phyloP scores from a whole-genome alignment of 2,888 invertebrate species.

The Psylliodes chrysocephalus region DNA sequence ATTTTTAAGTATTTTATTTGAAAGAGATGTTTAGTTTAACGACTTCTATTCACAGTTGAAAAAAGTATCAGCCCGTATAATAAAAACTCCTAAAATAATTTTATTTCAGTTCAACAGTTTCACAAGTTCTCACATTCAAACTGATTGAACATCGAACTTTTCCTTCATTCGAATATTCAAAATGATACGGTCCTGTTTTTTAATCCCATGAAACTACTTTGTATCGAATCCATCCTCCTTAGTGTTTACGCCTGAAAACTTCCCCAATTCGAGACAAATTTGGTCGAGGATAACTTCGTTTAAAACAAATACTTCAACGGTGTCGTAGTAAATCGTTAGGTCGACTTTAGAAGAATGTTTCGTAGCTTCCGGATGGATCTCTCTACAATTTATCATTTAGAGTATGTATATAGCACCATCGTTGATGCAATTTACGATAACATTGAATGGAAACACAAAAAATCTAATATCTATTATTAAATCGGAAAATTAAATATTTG shows the following conservation, averaged over 20 bases:
- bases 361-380: conserved; percentile 5
- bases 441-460: too few species aligned
- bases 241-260: conserved; percentile 24
- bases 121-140: too few species aligned
- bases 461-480: too few species aligned
- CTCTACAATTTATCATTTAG: conserved; percentile 13
- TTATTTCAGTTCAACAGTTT: too few species aligned
- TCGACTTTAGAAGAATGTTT: conserved; percentile 6
- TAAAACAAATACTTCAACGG: conserved; percentile 24
- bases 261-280: conserved; percentile 17
- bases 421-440: conserved; percentile 12
- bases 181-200: background rate
- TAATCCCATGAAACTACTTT: conserved; percentile 23
- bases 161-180: too few species aligned
- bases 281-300: conserved; percentile 20
- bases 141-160: too few species aligned
- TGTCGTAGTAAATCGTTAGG: conserved; percentile 3
- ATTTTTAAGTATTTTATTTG: too few species aligned
- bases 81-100: too few species aligned
- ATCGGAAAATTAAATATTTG: too few species aligned
- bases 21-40: too few species aligned
- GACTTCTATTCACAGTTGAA: too few species aligned
- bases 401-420: conserved; percentile 12
- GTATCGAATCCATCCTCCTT: conserved; percentile 26
- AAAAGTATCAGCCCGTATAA: too few species aligned